These are phyloP conservation scores for Ips nitidus DNA, from an alignment of 1,140 invertebrate species.

Conservation along the genomic window DNA sequence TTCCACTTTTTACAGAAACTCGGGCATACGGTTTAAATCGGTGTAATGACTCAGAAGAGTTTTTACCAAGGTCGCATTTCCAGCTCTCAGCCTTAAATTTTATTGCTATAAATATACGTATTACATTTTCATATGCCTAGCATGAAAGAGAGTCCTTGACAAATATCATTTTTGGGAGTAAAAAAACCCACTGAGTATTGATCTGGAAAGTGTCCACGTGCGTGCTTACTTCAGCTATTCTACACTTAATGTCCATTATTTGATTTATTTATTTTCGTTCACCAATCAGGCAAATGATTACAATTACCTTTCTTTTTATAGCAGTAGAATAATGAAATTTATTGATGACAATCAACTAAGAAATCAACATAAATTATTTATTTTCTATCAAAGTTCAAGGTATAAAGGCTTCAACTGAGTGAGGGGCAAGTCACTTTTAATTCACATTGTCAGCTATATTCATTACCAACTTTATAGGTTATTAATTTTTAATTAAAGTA, in stretches of 20 bases:
- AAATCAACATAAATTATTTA: background rate
- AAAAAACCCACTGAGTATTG: background rate
- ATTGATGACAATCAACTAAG: background rate
- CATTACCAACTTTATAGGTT: background rate
- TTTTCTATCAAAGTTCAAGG: slow-evolving; percentile 8
- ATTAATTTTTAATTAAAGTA: slow-evolving; percentile 2
- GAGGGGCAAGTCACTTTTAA: background rate
- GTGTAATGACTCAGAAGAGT: background rate
- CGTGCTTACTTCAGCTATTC: background rate
- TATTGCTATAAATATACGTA: slow-evolving; percentile 1
- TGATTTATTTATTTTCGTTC: too few species aligned
- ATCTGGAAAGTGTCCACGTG: background rate
- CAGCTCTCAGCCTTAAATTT: background rate
- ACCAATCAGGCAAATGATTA: too few species aligned
- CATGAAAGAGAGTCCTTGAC: background rate
- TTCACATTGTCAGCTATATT: background rate
- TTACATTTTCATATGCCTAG: background rate
- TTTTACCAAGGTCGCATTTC: background rate
- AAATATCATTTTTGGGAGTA: background rate
- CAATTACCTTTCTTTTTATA: too few species aligned
- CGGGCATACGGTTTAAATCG: background rate
- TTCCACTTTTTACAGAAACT: background rate
- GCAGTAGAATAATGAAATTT: background rate
- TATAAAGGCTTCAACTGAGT: background rate
- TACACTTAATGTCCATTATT: background rate